These are phyloP conservation scores for Zosterops hypoxanthus DNA, from an alignment of 2,113 vertebrate species.

Conservation along the genomic window DNA sequence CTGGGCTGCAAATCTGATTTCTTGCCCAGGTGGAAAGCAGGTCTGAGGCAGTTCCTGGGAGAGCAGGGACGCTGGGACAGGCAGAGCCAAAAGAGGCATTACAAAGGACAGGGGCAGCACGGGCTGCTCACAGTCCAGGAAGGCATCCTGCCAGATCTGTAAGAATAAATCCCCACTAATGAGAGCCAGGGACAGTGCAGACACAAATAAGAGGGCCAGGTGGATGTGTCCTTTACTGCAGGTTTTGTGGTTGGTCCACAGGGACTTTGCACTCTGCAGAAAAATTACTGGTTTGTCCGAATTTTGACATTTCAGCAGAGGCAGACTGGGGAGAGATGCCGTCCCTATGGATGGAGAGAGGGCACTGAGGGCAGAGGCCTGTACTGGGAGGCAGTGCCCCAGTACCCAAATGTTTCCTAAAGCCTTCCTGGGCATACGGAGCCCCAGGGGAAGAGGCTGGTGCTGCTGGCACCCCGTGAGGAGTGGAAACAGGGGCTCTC, in stretches of 20 bases:
- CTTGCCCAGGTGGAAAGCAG: background rate
- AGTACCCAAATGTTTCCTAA: background rate
- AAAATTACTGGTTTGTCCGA: background rate
- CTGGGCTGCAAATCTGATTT: background rate
- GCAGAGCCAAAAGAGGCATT: rapidly evolving
- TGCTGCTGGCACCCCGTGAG: rapidly evolving
- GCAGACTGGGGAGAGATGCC: rapidly evolving
- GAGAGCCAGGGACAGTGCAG: background rate
- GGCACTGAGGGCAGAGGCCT: rapidly evolving
- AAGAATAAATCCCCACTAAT: background rate
- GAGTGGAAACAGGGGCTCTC: rapidly evolving
- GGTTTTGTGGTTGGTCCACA: background rate
- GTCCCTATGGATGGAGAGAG: background rate
- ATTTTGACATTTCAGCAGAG: background rate
- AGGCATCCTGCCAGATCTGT: background rate
- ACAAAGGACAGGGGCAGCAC: background rate
- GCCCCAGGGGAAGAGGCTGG: background rate
- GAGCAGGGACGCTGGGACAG: background rate
- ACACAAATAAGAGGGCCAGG: background rate
- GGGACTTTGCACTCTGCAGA: background rate
- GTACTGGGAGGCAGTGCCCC: background rate
- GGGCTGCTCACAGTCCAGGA: rapidly evolving
- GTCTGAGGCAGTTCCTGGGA: background rate
- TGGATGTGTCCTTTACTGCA: background rate
- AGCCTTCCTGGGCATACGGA: background rate